phyloP scores from a whole-genome alignment of 2,797 vertebrate genomes.

The Ptychadena robeensis region DNA sequence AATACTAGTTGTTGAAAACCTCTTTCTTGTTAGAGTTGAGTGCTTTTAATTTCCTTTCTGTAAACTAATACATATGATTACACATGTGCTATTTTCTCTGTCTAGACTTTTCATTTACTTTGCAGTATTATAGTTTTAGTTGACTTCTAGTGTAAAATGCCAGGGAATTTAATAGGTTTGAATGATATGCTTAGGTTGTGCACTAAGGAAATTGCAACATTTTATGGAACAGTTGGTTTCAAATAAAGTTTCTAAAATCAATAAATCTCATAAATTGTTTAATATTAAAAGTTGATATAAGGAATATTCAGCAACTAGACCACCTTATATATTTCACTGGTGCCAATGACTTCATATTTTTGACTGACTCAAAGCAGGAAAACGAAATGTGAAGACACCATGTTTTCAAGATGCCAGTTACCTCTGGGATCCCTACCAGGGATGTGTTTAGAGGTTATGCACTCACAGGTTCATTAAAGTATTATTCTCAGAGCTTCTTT shows the following conservation, averaged over 20 bases:
- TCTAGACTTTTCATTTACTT: slow-evolving; percentile 66
- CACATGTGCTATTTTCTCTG: background rate
- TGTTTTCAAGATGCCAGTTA: background rate
- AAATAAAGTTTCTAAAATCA: background rate
- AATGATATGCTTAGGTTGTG: background rate
- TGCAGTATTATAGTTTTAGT: slow-evolving; percentile 63
- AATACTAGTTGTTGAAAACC: background rate
- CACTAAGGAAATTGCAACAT: background rate
- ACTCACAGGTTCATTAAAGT: background rate
- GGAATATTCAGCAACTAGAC: background rate
- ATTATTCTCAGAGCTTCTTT: too few relatives aligned
- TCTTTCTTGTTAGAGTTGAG: background rate
- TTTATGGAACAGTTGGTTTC: slow-evolving; percentile 3
- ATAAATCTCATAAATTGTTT: background rate
- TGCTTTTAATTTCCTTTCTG: background rate
- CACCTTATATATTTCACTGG: background rate
- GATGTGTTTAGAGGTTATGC: background rate
- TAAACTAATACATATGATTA: background rate
- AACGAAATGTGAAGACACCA: too few relatives aligned
- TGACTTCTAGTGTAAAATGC: slow-evolving; percentile 52
- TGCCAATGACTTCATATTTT: background rate
- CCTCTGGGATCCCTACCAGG: background rate
- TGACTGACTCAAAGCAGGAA: too few relatives aligned
- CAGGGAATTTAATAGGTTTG: slow-evolving; percentile 33
- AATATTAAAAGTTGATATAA: background rate